Evolutionary conservation across 2,113 vertebrate species (phyloP), one percentile per base, ranked within the genome.

Genomic region (Suricata suricatta): DNA sequence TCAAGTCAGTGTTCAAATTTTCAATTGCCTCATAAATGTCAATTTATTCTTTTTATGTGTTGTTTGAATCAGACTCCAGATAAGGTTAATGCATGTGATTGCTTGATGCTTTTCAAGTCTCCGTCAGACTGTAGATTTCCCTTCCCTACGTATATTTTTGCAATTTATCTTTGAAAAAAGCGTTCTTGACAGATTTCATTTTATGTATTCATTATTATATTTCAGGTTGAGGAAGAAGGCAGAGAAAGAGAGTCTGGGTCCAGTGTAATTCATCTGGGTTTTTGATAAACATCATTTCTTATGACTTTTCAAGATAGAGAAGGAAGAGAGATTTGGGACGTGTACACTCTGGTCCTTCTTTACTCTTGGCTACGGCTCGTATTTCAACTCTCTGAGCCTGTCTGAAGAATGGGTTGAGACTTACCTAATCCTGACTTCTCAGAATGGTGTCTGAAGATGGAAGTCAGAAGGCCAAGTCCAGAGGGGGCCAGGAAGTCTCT

Each of bases 241-340:
- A 13, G n/a, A 68, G 71, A 66, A 41, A n/a, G 54, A 41, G 23
- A 27, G 12, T 57, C 7, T 35, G 14, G 50, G 69, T 21, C 9
- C 29, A 19, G 35, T 3, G 27, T 33, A 4, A 38, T 35, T 57
- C 29, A n/a, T 69, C 9, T 15, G 76, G 33, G 16, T 21, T 66
- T 35, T 57, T 6, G 23, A 23, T 41, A 17, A 35, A 31, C 4
- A 41, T 21, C 21, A 14, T 10, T 47, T 54, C 60, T 35, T 5
- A 7, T 0, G 47, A 1, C 8, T 64, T 63, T 12, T n/a, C 14
- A 0, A 13, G 8, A 14, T 0, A 9, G 41, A 47, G 25, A 5
- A 5, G 7, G 12, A 44, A 17, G 35, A 47, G 66, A 52, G 16
- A 1, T 1, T 4, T 33, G 5, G 5, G 10, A 0, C 0, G 1